Percentiles rank a stretch among this genome's conserved stretches.
Conservation (phyloP, 2,113 vertebrate genomes). For the Edolisoma coerulescens region DNA sequence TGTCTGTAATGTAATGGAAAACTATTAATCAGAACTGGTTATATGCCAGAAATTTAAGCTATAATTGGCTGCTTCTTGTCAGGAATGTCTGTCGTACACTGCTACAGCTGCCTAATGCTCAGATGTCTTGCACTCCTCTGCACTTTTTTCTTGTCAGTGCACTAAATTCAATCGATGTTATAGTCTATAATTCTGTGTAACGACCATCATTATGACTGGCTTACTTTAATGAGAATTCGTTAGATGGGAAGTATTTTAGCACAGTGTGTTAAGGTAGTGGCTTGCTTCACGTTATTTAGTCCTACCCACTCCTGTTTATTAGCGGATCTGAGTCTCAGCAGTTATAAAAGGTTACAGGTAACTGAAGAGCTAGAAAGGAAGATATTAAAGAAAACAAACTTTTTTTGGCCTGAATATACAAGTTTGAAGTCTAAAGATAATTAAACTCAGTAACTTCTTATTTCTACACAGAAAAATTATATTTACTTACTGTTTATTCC, state of each 20-base stretch:
- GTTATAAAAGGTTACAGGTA: not conserved
- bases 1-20: slow-evolving; percentile 81
- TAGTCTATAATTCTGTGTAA: slow-evolving; percentile 73
- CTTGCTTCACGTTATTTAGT: not conserved
- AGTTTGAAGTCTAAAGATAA: not conserved
- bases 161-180: slow-evolving; percentile 62
- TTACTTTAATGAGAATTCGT: slow-evolving; percentile 67
- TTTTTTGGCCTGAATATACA: not conserved
- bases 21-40: slow-evolving; percentile 87
- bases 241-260: slow-evolving; percentile 18
- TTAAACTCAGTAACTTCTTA: not conserved
- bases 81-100: slow-evolving; percentile 74
- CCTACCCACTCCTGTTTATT: not conserved
- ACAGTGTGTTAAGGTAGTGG: not conserved
- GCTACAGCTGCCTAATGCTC: slow-evolving; percentile 77
- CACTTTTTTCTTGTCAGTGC: slow-evolving; percentile 66
- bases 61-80: slow-evolving; percentile 88
- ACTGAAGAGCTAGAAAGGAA: not conserved
- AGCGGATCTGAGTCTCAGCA: not conserved
- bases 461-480: not conserved
- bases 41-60: slow-evolving; percentile 80
- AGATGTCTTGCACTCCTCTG: slow-evolving; percentile 68
- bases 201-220: slow-evolving; percentile 67
- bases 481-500: not conserved
- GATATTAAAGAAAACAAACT: not conserved